Percentiles rank a stretch among this genome's conserved stretches.
These are phyloP conservation scores for Chaetogeoica ovagalla DNA, from an alignment of 2,888 invertebrate genomes.

Conservation along the genomic window DNA sequence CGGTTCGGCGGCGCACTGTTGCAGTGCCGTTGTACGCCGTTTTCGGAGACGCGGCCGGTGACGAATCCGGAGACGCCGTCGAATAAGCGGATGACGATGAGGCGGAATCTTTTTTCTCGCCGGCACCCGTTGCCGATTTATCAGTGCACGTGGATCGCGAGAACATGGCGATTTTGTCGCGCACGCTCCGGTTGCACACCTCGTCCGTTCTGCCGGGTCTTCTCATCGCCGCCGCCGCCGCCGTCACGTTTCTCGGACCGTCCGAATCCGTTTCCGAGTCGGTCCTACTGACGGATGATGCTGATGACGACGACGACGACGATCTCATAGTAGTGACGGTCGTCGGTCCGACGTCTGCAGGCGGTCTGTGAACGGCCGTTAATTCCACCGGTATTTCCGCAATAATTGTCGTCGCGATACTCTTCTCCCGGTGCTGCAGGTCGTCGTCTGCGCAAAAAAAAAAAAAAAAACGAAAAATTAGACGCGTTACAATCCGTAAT, in stretches of 20 bases:
- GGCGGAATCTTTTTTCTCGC: slow-evolving; percentile 55
- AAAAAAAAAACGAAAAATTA: not conserved
- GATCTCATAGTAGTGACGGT: slow-evolving; percentile 9
- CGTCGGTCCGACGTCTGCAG: too few relatives aligned
- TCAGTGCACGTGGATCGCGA: slow-evolving; percentile 7
- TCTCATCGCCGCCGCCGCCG: slow-evolving; percentile 31
- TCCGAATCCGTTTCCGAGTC: slow-evolving; percentile 29
- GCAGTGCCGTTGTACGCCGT: slow-evolving; percentile 55
- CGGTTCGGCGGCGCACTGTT: too few relatives aligned
- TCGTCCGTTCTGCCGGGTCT: slow-evolving; percentile 54
- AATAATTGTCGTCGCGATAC: too few relatives aligned
- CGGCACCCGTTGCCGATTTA: slow-evolving; percentile 29
- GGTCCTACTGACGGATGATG: not conserved
- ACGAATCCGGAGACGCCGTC: slow-evolving; percentile 56
- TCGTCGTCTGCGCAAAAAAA: not conserved
- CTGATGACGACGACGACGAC: not conserved
- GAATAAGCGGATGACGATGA: slow-evolving; percentile 57
- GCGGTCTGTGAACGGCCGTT: not conserved
- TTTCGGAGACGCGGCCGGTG: slow-evolving; percentile 55
- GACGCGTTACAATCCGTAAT: too few relatives aligned
- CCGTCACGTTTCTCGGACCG: slow-evolving; percentile 11
- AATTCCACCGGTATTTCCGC: not conserved
- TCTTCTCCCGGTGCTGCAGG: not conserved
- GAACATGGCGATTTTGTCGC: slow-evolving; percentile 45
- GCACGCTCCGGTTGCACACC: slow-evolving; percentile 34